Conservation (phyloP, 2,888 invertebrate species). For the Lordiphosa andalusiaca region DNA sequence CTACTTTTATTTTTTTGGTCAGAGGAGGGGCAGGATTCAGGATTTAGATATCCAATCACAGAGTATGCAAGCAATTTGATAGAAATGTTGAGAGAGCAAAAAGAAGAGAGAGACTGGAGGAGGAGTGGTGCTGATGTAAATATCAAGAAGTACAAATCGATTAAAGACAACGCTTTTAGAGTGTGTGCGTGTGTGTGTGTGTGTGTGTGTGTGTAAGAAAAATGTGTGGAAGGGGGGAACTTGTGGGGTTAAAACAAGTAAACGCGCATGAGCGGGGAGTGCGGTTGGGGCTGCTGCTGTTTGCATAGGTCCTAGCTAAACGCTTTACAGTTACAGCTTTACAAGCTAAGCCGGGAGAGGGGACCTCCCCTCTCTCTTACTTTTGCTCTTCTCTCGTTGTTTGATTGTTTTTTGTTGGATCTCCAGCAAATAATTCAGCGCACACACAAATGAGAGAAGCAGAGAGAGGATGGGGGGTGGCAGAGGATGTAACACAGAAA, state of each 20-base stretch:
- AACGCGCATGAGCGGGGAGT: slow-evolving; percentile 61
- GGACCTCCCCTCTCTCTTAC: slow-evolving; percentile 17
- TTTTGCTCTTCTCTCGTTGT: slow-evolving; percentile 31
- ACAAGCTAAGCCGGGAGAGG: slow-evolving; percentile 27
- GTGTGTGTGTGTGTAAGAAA: slow-evolving; percentile 10
- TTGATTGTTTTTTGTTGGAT: slow-evolving; percentile 56
- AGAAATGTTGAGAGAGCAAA: slow-evolving; percentile 43
- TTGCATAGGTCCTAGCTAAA: slow-evolving; percentile 63
- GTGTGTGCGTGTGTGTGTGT: slow-evolving; percentile 35
- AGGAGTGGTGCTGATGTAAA: slow-evolving; percentile 53
- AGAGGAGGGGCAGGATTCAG: slow-evolving; percentile 56
- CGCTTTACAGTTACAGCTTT: slow-evolving; percentile 50
- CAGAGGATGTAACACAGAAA: slow-evolving; percentile 40
- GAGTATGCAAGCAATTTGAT: slow-evolving; percentile 62
- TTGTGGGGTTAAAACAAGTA: slow-evolving; percentile 19
- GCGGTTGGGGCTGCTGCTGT: slow-evolving; percentile 39
- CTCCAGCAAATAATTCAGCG: slow-evolving; percentile 66
- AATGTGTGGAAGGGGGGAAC: slow-evolving; percentile 12
- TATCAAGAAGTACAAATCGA: slow-evolving; percentile 74
- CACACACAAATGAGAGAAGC: slow-evolving; percentile 34
- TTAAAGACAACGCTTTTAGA: slow-evolving; percentile 64
- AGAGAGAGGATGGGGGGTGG: slow-evolving; percentile 9
- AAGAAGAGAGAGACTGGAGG: slow-evolving; percentile 20
- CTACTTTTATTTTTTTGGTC: slow-evolving; percentile 14
- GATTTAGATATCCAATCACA: slow-evolving; percentile 72